A percentile compares a stretch with the other conserved stretches of the same genome.
These are phyloP conservation scores for Listronotus bonariensis DNA, from an alignment of 1,140 invertebrate genomes.

Conservation along the genomic window DNA sequence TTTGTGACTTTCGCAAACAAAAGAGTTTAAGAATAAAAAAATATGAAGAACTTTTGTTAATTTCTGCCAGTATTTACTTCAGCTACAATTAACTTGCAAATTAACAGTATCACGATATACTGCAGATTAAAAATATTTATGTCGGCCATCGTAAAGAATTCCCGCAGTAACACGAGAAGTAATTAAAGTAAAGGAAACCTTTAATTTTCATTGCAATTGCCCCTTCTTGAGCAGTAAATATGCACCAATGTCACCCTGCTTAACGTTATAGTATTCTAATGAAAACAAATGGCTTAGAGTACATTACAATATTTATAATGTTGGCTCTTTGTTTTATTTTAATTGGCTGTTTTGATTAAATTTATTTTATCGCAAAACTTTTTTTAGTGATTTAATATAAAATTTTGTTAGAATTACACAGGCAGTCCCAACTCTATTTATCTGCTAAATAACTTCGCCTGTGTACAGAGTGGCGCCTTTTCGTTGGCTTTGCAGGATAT, in stretches of 20 bases:
- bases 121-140: constrained; percentile 25
- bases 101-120: constrained; percentile 15
- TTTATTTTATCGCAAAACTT: constrained; percentile 9
- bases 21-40: too few species aligned
- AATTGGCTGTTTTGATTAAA: constrained; percentile 7
- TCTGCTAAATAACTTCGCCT: too few species aligned
- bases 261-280: neutral
- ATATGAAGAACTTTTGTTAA: too few species aligned
- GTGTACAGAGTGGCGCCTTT: too few species aligned
- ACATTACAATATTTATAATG: constrained; percentile 29
- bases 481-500: too few species aligned
- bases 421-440: too few species aligned
- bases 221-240: neutral
- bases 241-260: constrained; percentile 3
- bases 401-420: too few species aligned
- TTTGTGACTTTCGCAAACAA: too few species aligned
- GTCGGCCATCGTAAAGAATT: constrained; percentile 15
- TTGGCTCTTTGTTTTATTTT: constrained; percentile 20
- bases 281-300: constrained; percentile 27
- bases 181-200: constrained; percentile 29
- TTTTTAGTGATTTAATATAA: too few species aligned
- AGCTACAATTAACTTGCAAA: constrained; percentile 22
- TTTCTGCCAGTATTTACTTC: neutral
- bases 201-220: constrained; percentile 25
- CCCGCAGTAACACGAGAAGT: constrained; percentile 19